Evolutionary conservation across 2,113 vertebrate genomes (phyloP).

Genomic region (Polypterus senegalus): DNA sequence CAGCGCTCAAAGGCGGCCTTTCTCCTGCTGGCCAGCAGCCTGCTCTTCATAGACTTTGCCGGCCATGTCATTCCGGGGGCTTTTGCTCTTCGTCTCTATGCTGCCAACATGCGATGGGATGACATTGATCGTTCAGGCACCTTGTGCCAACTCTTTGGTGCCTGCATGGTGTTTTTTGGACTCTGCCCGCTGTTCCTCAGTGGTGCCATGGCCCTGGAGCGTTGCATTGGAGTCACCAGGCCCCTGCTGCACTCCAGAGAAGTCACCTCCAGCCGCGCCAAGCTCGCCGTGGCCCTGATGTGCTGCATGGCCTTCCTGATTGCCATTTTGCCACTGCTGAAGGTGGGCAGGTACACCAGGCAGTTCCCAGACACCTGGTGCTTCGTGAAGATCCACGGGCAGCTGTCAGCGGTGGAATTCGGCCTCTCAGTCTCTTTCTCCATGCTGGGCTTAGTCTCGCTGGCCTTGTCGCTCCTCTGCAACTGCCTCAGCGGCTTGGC

Average conservation of each 20-base stretch:
- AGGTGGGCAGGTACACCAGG: conserved; percentile 46
- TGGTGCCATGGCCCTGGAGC: conserved; percentile 66
- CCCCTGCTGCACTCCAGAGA: conserved; percentile 52
- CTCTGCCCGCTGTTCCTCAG: conserved; percentile 62
- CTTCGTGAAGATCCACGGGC: conserved; percentile 44
- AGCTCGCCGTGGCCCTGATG: conserved; percentile 33
- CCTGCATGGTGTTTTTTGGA: conserved; percentile 61
- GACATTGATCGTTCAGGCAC: conserved; percentile 18
- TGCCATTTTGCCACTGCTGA: conserved; percentile 51
- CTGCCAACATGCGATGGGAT: conserved; percentile 9
- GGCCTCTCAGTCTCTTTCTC: conserved; percentile 54
- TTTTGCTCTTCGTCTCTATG: conserved; percentile 58
- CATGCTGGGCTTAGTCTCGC: conserved; percentile 48
- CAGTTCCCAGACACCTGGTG: conserved; percentile 67
- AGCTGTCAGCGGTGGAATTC: conserved; percentile 30
- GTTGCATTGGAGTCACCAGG: conserved; percentile 58
- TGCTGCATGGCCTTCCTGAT: conserved; percentile 39
- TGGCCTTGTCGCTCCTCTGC: conserved; percentile 54
- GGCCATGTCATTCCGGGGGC: conserved; percentile 63
- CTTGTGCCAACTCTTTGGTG: conserved; percentile 60
- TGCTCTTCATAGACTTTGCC: conserved; percentile 59
- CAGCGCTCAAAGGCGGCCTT: conserved; percentile 51
- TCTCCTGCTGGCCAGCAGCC: conserved; percentile 51
- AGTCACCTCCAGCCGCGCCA: conserved; percentile 44
- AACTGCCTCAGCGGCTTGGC: conserved; percentile 55